A percentile compares a stretch with the other conserved stretches of the same genome.
phyloP scores from a whole-genome alignment of 1,140 invertebrate species.

The Camponotus pennsylvanicus region DNA sequence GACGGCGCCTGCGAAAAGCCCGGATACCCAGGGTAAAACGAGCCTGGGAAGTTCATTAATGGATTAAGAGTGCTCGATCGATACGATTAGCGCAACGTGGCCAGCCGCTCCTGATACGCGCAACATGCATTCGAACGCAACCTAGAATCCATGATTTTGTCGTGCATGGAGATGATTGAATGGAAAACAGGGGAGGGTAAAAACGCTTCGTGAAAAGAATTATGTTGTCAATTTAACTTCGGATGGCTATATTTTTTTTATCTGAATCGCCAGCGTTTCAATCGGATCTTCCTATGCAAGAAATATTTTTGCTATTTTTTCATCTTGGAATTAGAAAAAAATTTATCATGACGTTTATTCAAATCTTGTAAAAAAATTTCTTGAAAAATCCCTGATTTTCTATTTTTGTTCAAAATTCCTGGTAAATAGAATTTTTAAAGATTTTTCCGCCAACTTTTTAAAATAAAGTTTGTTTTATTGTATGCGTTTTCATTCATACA shows the following conservation, averaged over 20 bases:
- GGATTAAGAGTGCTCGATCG: constrained; percentile 81
- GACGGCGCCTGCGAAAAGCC: constrained; percentile 72
- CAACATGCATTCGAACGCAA: constrained; percentile 72
- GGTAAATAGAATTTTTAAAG: too few relatives aligned
- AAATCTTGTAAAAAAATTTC: too few relatives aligned
- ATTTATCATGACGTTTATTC: too few relatives aligned
- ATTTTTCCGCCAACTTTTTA: too few relatives aligned
- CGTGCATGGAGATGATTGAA: constrained; percentile 50
- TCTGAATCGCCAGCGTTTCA: constrained; percentile 27
- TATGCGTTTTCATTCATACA: too few relatives aligned
- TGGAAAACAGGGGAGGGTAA: constrained; percentile 49
- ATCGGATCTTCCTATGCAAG: not conserved
- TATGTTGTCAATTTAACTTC: constrained; percentile 51
- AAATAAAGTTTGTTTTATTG: too few relatives aligned
- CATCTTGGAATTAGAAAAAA: not conserved
- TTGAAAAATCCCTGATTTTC: too few relatives aligned
- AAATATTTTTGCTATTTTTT: not conserved
- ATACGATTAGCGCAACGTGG: constrained; percentile 76
- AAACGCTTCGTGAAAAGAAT: constrained; percentile 57
- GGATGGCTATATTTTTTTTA: constrained; percentile 17
- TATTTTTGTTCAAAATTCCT: too few relatives aligned
- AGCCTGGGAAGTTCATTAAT: constrained; percentile 81
- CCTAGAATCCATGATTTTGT: constrained; percentile 70
- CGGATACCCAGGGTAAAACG: constrained; percentile 75
- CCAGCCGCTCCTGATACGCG: constrained; percentile 62